Evolutionary conservation across 2,113 vertebrate species (phyloP).

Genomic region (Sinocyclocheilus anophthalmus): DNA sequence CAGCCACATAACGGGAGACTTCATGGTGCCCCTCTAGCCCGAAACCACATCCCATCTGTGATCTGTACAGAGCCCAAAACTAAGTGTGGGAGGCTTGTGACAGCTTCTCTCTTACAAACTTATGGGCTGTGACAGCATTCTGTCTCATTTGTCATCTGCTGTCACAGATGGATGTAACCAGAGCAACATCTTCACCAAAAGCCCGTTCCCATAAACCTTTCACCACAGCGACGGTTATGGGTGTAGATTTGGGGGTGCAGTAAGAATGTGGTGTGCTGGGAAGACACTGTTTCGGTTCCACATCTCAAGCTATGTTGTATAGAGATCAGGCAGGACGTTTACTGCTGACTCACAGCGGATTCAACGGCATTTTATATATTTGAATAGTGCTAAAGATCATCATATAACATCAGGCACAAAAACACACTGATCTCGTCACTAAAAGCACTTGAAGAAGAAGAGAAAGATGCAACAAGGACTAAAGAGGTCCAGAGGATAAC

Average conservation of each 20-base stretch:
- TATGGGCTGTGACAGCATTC: constrained; percentile 30
- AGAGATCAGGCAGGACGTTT: constrained; percentile 53
- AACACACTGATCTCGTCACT: not conserved
- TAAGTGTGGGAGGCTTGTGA: not conserved
- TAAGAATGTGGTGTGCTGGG: not conserved
- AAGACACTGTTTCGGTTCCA: constrained; percentile 47
- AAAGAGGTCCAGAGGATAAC: not conserved
- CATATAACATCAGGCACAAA: not conserved
- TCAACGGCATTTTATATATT: no score
- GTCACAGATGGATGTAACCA: constrained; percentile 13
- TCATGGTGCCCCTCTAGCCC: constrained; percentile 17
- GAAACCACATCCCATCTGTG: constrained; percentile 27
- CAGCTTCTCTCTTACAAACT: constrained; percentile 2
- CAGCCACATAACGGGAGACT: constrained; percentile 29
- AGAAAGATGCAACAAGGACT: not conserved
- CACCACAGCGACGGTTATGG: not conserved
- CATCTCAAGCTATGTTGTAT: constrained; percentile 56
- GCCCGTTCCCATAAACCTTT: not conserved
- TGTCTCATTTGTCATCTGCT: constrained; percentile 36
- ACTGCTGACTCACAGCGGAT: constrained; percentile 49
- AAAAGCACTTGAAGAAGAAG: not conserved
- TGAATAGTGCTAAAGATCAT: not conserved
- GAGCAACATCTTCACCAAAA: constrained; percentile 3
- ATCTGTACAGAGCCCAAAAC: constrained; percentile 19
- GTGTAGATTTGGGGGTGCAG: not conserved